These are phyloP conservation scores for Melitaea cinxia DNA, from an alignment of 1,140 invertebrate genomes.

Conservation along the genomic window DNA sequence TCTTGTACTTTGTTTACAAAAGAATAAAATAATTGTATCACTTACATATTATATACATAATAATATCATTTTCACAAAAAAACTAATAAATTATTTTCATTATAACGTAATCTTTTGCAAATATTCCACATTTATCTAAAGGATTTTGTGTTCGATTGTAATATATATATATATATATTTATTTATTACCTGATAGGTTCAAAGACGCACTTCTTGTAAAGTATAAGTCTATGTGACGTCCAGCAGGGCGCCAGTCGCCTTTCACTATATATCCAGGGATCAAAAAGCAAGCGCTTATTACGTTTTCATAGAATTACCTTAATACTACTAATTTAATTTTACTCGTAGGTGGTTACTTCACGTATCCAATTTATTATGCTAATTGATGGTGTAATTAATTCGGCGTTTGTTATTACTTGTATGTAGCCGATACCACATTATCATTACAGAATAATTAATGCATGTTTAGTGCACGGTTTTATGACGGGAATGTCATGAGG, in stretches of 20 bases:
- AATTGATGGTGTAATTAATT: slow-evolving; percentile 41
- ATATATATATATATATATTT: no score
- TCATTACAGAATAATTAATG: slow-evolving; percentile 35
- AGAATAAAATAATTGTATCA: no score
- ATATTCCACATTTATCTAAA: no score
- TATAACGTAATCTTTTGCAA: no score
- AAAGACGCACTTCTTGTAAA: slow-evolving; percentile 35
- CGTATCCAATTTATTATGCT: slow-evolving; percentile 51
- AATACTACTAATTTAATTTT: slow-evolving; percentile 64
- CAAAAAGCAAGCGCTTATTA: slow-evolving; percentile 67
- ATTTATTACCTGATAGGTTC: no score
- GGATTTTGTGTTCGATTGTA: no score
- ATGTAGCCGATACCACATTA: slow-evolving; percentile 29
- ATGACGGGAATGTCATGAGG: slow-evolving; percentile 18
- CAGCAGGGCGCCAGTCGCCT: slow-evolving; percentile 55
- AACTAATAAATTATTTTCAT: no score
- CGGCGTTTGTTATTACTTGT: slow-evolving; percentile 18
- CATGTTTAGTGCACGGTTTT: slow-evolving; percentile 23
- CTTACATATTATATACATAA: no score
- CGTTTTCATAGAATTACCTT: slow-evolving; percentile 65
- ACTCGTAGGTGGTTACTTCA: slow-evolving; percentile 48
- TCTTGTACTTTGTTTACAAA: no score
- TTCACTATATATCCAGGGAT: slow-evolving; percentile 63
- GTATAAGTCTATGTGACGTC: slow-evolving; percentile 42
- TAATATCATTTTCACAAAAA: no score